phyloP scores from a whole-genome alignment of 2,888 invertebrate species.

The Lutraria lutraria region DNA sequence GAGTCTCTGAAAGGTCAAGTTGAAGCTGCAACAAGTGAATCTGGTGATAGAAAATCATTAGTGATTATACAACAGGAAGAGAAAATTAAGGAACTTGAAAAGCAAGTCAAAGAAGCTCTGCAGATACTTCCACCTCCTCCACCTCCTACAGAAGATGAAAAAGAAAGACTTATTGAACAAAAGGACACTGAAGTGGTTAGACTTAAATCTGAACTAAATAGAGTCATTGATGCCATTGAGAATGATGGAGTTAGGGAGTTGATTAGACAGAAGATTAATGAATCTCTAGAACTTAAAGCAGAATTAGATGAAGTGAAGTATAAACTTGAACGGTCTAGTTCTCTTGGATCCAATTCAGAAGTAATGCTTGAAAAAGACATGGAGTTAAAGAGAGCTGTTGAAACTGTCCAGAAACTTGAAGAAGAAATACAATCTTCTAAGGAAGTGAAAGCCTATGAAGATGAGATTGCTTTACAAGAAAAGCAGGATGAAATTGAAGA shows the following conservation, averaged over 20 bases:
- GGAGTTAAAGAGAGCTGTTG: slow-evolving; percentile 63
- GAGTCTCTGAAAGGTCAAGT: slow-evolving; percentile 50
- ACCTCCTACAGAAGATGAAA: slow-evolving; percentile 59
- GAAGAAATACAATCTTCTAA: slow-evolving; percentile 64
- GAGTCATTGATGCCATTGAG: slow-evolving; percentile 53
- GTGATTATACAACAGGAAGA: slow-evolving; percentile 58
- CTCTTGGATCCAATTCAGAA: slow-evolving; percentile 29
- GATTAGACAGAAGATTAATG: slow-evolving; percentile 60
- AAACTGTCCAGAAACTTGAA: slow-evolving; percentile 60
- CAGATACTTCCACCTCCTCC: slow-evolving; percentile 58
- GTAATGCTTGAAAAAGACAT: slow-evolving; percentile 60
- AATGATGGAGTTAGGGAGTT: slow-evolving; percentile 58
- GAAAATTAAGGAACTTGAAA: slow-evolving; percentile 63
- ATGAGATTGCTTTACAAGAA: slow-evolving; percentile 66
- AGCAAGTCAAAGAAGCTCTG: slow-evolving; percentile 60
- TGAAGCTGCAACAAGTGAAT: slow-evolving; percentile 46
- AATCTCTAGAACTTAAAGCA: slow-evolving; percentile 55
- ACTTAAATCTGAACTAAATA: slow-evolving; percentile 48
- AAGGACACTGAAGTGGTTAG: slow-evolving; percentile 52
- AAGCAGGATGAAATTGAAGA: slow-evolving; percentile 74
- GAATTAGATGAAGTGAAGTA: slow-evolving; percentile 51
- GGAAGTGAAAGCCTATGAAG: slow-evolving; percentile 66
- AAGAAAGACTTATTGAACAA: slow-evolving; percentile 56
- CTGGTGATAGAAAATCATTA: slow-evolving; percentile 50
- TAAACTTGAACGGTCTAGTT: slow-evolving; percentile 41